A percentile compares a stretch with the other conserved stretches of the same genome.
Conservation (phyloP, 2,113 vertebrate genomes). For the Platanista minor region DNA sequence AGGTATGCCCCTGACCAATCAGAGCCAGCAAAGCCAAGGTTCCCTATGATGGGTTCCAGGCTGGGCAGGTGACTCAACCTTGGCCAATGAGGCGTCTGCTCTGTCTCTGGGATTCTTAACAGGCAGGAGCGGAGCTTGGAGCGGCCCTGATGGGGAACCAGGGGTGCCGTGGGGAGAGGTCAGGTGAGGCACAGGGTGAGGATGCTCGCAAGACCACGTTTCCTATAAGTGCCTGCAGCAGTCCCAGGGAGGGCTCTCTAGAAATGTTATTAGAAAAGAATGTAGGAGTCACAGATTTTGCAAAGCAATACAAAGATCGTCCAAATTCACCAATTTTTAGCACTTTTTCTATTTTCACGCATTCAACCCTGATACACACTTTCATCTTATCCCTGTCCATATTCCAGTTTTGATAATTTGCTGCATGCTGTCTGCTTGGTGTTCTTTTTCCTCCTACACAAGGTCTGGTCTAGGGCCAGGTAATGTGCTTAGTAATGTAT, state of each 20-base stretch:
- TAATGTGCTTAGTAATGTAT: too few relatives aligned
- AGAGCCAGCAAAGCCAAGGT: too few relatives aligned
- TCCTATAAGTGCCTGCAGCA: background rate
- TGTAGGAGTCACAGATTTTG: background rate
- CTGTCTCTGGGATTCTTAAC: background rate
- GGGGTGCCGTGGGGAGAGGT: background rate
- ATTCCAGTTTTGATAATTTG: too few relatives aligned
- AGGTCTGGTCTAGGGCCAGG: too few relatives aligned
- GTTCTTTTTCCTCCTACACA: too few relatives aligned
- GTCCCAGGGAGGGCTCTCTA: background rate
- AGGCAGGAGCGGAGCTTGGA: rapidly evolving
- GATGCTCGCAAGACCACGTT: background rate
- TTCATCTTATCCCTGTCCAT: too few relatives aligned
- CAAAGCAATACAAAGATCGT: background rate
- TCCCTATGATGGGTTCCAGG: rapidly evolving
- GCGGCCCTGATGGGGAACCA: background rate
- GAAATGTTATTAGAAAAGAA: background rate
- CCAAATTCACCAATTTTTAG: too few relatives aligned
- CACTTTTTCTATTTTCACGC: too few relatives aligned
- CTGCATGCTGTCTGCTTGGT: too few relatives aligned
- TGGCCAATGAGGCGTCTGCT: background rate
- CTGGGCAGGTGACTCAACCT: rapidly evolving
- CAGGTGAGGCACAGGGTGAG: background rate
- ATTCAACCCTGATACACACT: too few relatives aligned
- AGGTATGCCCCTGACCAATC: background rate